Evolutionary conservation across 2,113 vertebrate genomes (phyloP).

Genomic region (Nanorana parkeri): DNA sequence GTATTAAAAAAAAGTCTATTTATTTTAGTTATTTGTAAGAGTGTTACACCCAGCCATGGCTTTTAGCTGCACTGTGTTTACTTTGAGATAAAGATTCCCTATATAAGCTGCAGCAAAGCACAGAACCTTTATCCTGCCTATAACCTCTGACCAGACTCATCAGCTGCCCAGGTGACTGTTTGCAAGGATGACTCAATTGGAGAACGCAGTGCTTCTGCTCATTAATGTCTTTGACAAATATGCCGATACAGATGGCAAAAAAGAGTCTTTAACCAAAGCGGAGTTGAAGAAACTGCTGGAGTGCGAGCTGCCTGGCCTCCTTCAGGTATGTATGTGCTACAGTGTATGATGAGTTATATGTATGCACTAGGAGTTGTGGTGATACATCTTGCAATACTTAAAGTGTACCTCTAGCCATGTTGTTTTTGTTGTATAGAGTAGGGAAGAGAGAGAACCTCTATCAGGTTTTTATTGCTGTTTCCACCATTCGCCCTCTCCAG

Average conservation of each 20-base stretch:
- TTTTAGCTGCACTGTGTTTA: slow-evolving; percentile 54
- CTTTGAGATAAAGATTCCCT: slow-evolving; percentile 16
- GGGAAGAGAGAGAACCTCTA: too few species aligned
- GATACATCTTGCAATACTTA: too few species aligned
- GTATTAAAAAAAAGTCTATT: not conserved
- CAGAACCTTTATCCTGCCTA: not conserved
- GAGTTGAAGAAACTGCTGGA: slow-evolving; percentile 76
- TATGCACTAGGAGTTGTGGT: too few species aligned
- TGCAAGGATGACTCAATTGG: slow-evolving; percentile 70
- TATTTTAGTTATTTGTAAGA: not conserved
- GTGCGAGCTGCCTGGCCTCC: slow-evolving; percentile 73
- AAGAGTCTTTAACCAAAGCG: slow-evolving; percentile 66
- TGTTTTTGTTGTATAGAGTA: too few species aligned
- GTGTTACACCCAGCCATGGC: not conserved
- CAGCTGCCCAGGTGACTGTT: not conserved
- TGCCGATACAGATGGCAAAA: slow-evolving; percentile 49
- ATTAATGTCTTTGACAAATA: slow-evolving; percentile 73
- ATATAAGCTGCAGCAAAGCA: slow-evolving; percentile 40
- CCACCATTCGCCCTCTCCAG: too few species aligned
- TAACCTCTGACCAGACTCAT: not conserved
- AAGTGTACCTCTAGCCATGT: too few species aligned
- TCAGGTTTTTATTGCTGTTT: too few species aligned
- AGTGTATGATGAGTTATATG: not conserved
- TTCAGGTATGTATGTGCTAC: slow-evolving; percentile 67
- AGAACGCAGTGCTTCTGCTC: slow-evolving; percentile 64